Evolutionary conservation across 2,888 invertebrate genomes (phyloP), one percentile per base, ranked within the genome.

Genomic region (Noctua janthe): DNA sequence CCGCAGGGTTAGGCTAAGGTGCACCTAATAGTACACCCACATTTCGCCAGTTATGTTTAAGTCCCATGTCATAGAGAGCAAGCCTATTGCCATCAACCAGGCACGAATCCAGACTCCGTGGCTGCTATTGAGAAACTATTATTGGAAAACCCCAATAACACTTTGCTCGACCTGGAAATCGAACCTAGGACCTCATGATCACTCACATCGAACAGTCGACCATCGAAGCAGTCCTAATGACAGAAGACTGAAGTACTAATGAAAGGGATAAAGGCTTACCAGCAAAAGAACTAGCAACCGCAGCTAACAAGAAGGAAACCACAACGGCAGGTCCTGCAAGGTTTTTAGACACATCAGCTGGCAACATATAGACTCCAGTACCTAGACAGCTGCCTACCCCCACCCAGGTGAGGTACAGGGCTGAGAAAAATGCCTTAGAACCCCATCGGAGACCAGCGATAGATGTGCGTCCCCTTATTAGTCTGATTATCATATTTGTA

Each of bases 301-400:
- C 85, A 11, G 84, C 84, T 39, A 84, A 70, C 15, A 82, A 51
- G 51, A 84, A 85, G 6, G 85, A 84, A 1, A 85, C 35, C 20
- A 84, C 29, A 47, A 78, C 82, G 1, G 84, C 84, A 17, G 84
- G 85, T 11, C 84, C 84, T 0, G 84, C 84, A 0, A 75, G 66
- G n/a, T 84, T 78, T 49, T 78, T 85, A 1, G 84, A 78, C 29
- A 84, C 84, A 5, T 82, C 74, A 49, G 82, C 82, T 0, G 85
- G 74, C 15, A 84, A 49, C 54, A 85, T 20, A n/a, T 84, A 84
- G 8, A 84, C 85, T 20, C 69, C 74, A 0, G 43, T 62, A 8
- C 85, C 85, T 13, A 84, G 78, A 23, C 64, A 66, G 8, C 47
- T 82, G 29, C 85, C 82, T 8, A 78, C 78, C 13, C 74, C 78